Base-by-base conservation (phyloP, 1,140 invertebrate species). In the Bombus confusus region DNA sequence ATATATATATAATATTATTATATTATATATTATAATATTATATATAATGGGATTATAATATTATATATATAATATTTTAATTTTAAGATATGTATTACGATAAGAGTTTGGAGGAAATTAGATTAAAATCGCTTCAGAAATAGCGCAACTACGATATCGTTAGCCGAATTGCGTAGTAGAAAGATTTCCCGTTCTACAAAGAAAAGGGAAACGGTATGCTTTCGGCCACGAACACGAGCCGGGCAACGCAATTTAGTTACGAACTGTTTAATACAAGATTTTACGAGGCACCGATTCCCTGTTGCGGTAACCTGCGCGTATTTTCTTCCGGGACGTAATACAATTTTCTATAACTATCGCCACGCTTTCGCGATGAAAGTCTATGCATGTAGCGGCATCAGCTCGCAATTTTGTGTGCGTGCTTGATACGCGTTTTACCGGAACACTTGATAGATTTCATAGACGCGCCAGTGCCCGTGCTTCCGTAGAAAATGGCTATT, bases 361-460 rank as follows among this genome's bases (percentile, higher is more conserved):
- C 31, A 86, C 85, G 85, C 88, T 90, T 90, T 90, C 88, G 88
- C 88, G 88, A 89, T 84, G 88, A 90, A 90, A 89, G 88, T 90
- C 15, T 37, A 57, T 59, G 57, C 68, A 71, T 37, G 15, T 9
- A 18, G 34, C 25, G n/a, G 13, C n/a, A 76, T 59, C 72, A 34
- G 62, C 3, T 39, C n/a, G 83, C 8, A 52, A 66, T 43, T 47
- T 31, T 64, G 39, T 52, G 31, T 41, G 37, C 69, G 64, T 64
- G n/a, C 59, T 78, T 47, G 57, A 64, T 68, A 76, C 52, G 66
- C 73, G 62, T 64, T 37, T 25, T 77, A 83, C 64, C 66, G 76
- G 74, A 85, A 85, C 83, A 79, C 69, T 68, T 72, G 78, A 85
- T 80, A 81, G 59, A 85, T 85, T 85, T 73, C 34, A 64, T 71